phyloP scores from a whole-genome alignment of 2,797 vertebrate species.

The Dallia pectoralis region DNA sequence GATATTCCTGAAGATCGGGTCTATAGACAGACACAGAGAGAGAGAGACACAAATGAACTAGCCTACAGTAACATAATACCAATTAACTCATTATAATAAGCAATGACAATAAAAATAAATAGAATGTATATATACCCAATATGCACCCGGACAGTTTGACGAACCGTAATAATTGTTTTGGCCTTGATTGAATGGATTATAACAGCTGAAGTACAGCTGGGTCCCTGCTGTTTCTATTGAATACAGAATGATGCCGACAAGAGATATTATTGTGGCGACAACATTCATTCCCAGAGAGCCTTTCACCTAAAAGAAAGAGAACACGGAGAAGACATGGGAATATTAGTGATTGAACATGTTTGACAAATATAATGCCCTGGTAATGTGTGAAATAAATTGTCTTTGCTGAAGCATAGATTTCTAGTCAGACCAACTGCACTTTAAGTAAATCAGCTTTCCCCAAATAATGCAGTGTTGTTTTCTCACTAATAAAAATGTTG shows the following conservation, averaged over 20 bases:
- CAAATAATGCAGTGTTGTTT: too few species aligned
- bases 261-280: constrained; percentile 11
- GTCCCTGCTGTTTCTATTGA: not conserved
- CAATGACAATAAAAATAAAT: not conserved
- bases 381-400: too few species aligned
- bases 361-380: not conserved
- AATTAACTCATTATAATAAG: not conserved
- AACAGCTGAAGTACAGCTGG: too few species aligned
- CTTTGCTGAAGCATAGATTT: too few species aligned
- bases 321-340: not conserved
- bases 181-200: too few species aligned
- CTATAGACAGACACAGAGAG: not conserved
- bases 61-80: too few species aligned
- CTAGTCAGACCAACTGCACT: too few species aligned
- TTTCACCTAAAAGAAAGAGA: constrained; percentile 14
- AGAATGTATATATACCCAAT: not conserved
- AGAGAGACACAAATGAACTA: not conserved
- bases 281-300: constrained; percentile 27
- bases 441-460: too few species aligned
- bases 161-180: too few species aligned
- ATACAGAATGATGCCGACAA: not conserved
- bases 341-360: not conserved
- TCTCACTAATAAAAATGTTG: too few species aligned
- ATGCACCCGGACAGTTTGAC: not conserved
- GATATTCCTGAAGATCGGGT: not conserved